phyloP scores from a whole-genome alignment of 2,888 invertebrate genomes.

The Dryomyza anilis region DNA sequence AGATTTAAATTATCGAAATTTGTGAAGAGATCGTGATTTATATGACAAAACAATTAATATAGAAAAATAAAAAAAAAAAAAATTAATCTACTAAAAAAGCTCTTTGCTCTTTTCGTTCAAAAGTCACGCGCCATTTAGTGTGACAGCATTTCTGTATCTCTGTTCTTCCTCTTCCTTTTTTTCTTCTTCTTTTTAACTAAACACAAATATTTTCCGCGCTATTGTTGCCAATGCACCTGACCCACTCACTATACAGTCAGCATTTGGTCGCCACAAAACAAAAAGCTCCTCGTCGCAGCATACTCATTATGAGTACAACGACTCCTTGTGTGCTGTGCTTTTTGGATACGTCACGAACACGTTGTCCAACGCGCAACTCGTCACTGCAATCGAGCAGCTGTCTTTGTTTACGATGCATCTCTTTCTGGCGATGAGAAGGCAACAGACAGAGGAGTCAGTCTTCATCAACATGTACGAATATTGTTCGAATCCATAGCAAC shows the following conservation, averaged over 20 bases:
- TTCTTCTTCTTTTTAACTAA: too few relatives aligned
- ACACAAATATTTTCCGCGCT: too few relatives aligned
- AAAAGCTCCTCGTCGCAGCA: constrained; percentile 35
- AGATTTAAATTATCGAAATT: too few relatives aligned
- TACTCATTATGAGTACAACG: constrained; percentile 35
- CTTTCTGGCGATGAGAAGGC: constrained; percentile 46
- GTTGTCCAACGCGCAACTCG: background rate
- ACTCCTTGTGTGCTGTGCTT: constrained; percentile 23
- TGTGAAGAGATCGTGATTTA: too few relatives aligned
- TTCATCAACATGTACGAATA: background rate
- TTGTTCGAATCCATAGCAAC: too few relatives aligned
- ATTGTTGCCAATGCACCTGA: constrained; percentile 47
- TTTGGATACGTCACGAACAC: background rate
- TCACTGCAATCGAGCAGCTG: constrained; percentile 45
- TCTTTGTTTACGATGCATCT: constrained; percentile 57
- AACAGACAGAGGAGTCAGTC: constrained; percentile 2
- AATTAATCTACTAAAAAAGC: too few relatives aligned
- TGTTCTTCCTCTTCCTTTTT: background rate
- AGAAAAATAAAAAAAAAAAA: too few relatives aligned
- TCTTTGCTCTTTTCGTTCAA: background rate
- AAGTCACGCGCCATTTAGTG: constrained; percentile 5
- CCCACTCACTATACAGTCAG: constrained; percentile 44
- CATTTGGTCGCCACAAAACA: constrained; percentile 25
- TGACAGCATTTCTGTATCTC: background rate
- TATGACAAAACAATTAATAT: too few relatives aligned